Base-by-base conservation (phyloP, 2,888 invertebrate species). In the Anagyrus pseudococci region DNA sequence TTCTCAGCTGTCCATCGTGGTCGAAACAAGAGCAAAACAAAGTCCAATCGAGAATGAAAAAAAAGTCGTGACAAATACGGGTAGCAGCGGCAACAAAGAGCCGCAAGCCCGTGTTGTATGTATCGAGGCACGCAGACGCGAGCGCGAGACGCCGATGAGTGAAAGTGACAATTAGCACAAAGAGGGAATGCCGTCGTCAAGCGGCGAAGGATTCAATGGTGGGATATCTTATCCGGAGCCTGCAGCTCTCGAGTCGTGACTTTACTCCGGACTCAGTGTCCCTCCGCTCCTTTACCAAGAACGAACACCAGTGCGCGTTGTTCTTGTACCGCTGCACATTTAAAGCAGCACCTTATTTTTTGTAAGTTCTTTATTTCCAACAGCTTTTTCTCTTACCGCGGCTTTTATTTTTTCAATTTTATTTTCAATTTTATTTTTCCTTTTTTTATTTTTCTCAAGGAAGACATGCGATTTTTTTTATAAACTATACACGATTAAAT, bases 131-230 rank as follows among this genome's bases (percentile, higher is more conserved):
- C n/a, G n/a, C n/a, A n/a, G n/a, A n/a, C n/a, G n/a, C n/a, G n/a
- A n/a, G n/a, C n/a, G n/a, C n/a, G n/a, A n/a, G n/a, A n/a, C 29
- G 37, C 33, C n/a, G 33, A 20, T 15, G 70, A 73, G 78, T 77
- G 78, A 78, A 78, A 77, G 78, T 76, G 68, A 73, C 68, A 73
- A 75, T 77, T 74, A 72, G 70, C 69, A 71, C 72, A 75, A 68
- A 71, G 62, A 68, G 71, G 62, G 68, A 69, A 70, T 67, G 62
- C 64, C 69, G 64, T 66, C 69, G 63, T 64, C 54, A 53, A 64
- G 62, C 64, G 49, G 63, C 55, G 62, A 20, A 40, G 43, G 62
- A 65, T 64, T 66, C 57, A 67, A 68, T 69, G 71, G 75, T 74
- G 74, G 75, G 73, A 73, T 71, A 19, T 19, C 44, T 37, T 53